Base-by-base conservation (phyloP, 2,888 invertebrate genomes). In the Dryobota labecula region DNA sequence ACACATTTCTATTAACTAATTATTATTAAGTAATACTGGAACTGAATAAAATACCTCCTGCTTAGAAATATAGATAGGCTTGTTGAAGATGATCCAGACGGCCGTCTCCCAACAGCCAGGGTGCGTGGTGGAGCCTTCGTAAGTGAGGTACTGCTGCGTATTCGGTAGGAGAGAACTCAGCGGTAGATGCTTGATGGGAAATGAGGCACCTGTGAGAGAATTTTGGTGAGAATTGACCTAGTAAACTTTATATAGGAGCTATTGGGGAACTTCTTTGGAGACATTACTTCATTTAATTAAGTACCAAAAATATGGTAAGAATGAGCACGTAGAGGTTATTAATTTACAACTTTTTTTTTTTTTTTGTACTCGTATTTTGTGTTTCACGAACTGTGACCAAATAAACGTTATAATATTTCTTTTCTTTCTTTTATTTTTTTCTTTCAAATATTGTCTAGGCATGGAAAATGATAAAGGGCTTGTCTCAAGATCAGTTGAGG, bases 71-170 rank as follows among this genome's bases (percentile, higher is more conserved):
- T 99, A 99, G 92, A 99, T 98, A 80, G 99, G 99, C 94, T 99
- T 99, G 96, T 99, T 99, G 94, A 99, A 97, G 89, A 99, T 98
- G 90, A 99, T 97, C 99, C 99, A 99, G 74, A 99, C 99, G 51
- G 99, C 99, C n/a, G 99, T 99, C 95, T 99, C 99, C 98, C 99
- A 99, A 95, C 99, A 99, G 63, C 99, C 99, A 13, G 99, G 99
- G 95, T 99, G 99, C 70, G 99, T 99, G 86, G 99, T 98, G 84
- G 99, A 99, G 36, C 99, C 99, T 92, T 99, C 99, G 94, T 99
- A 99, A 43, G 99, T 99, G 96, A 99, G 98, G 96, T 99, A 99
- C 92, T 98, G 98, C 88, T 98, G 97, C 57, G 99, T 99, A 91
- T 98, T 98, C 80, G 99, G 99, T 87, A 99, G 97, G 70, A 99